These are phyloP conservation scores for Sinocyclocheilus grahami DNA, from an alignment of 2,113 vertebrate species.

Conservation along the genomic window DNA sequence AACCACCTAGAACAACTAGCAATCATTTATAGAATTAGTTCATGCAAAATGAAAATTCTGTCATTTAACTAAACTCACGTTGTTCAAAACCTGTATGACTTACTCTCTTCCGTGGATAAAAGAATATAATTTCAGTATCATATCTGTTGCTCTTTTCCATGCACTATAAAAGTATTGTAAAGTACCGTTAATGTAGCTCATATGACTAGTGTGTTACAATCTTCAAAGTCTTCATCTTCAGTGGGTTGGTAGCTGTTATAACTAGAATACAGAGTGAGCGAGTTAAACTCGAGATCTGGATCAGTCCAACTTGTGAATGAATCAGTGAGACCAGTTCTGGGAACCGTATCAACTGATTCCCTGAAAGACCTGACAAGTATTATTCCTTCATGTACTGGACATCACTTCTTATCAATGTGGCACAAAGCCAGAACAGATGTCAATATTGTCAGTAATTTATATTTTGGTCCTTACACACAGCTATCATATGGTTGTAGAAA, in stretches of 20 bases:
- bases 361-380: neutral
- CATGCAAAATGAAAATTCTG: too few relatives aligned
- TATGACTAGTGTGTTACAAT: neutral
- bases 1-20: neutral
- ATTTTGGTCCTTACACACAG: neutral
- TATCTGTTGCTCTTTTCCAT: neutral
- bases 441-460: neutral
- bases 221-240: neutral
- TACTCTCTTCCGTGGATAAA: neutral
- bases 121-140: neutral
- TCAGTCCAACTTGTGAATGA: neutral
- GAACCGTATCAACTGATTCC: neutral
- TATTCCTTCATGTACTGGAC: neutral
- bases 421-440: neutral
- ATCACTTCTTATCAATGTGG: neutral
- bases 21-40: neutral
- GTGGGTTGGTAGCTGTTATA: neutral
- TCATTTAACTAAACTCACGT: neutral
- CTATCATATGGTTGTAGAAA: neutral
- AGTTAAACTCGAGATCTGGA: neutral
- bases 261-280: neutral
- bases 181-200: neutral
- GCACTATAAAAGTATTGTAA: neutral
- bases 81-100: neutral
- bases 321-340: neutral